phyloP scores from a whole-genome alignment of 2,888 invertebrate species.

The Lasioglossum figueresi region DNA sequence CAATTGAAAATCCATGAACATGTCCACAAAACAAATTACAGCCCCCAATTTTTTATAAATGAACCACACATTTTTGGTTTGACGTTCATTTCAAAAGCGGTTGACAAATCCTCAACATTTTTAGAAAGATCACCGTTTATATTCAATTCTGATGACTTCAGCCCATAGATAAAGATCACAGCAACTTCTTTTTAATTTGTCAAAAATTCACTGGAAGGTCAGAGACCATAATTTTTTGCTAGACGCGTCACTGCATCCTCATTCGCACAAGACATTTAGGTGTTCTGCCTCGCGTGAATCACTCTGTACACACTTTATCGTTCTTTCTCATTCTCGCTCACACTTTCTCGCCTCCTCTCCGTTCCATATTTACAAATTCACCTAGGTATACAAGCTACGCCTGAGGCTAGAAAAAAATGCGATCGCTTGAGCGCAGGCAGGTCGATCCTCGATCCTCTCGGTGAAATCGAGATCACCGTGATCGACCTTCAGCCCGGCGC shows the following conservation, averaged over 20 bases:
- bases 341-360: background rate
- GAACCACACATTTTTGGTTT: background rate
- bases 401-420: constrained; percentile 69
- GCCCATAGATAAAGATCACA: background rate
- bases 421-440: constrained; percentile 66
- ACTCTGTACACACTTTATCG: constrained; percentile 25
- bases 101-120: background rate
- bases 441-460: constrained; percentile 21
- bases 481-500: constrained; percentile 8
- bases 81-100: no score
- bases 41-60: background rate
- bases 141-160: background rate
- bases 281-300: background rate
- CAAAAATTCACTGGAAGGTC: background rate
- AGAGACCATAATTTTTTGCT: background rate
- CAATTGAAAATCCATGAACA: background rate
- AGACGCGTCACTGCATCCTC: background rate
- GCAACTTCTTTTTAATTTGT: background rate
- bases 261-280: constrained; percentile 7
- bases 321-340: background rate
- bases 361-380: constrained; percentile 67
- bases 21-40: background rate
- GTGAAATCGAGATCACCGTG: background rate
- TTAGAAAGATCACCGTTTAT: background rate
- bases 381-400: constrained; percentile 69